Evolutionary conservation across 2,888 invertebrate species (phyloP).

Genomic region (Melieria crassipennis): DNA sequence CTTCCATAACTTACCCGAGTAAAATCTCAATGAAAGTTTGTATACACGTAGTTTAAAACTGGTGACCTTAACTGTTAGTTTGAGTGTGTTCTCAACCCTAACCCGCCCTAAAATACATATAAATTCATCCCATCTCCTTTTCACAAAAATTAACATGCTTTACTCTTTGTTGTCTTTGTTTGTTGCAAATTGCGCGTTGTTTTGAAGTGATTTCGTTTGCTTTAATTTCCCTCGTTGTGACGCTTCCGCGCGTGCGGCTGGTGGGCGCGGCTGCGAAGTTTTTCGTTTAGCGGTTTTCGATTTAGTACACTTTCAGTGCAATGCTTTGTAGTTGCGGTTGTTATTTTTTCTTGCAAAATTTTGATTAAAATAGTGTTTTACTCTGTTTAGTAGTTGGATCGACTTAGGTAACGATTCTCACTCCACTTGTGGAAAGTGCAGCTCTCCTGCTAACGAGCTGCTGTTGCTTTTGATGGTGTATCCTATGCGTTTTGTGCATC

Average conservation of each 20-base stretch:
- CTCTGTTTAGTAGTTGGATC: slow-evolving; percentile 45
- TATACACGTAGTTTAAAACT: too few species aligned
- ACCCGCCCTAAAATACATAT: too few species aligned
- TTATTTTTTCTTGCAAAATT: slow-evolving; percentile 39
- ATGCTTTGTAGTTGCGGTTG: slow-evolving; percentile 17
- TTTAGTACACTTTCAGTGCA: slow-evolving; percentile 1
- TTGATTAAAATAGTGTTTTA: slow-evolving; percentile 45
- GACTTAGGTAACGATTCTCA: slow-evolving; percentile 51
- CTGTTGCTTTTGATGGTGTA: slow-evolving; percentile 23
- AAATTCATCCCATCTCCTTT: neutral
- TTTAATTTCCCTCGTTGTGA: slow-evolving; percentile 35
- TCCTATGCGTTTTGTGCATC: slow-evolving; percentile 27
- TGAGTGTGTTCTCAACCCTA: too few species aligned
- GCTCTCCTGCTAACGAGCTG: slow-evolving; percentile 14
- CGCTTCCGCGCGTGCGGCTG: too few species aligned
- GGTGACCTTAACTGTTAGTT: too few species aligned
- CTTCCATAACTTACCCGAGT: too few species aligned
- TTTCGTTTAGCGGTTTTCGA: slow-evolving; percentile 35
- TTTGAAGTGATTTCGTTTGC: slow-evolving; percentile 43
- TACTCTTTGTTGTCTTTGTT: slow-evolving; percentile 28
- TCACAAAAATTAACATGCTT: neutral
- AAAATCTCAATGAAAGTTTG: too few species aligned
- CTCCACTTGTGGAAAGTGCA: slow-evolving; percentile 28
- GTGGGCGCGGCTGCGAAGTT: slow-evolving; percentile 16
- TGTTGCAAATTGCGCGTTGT: slow-evolving; percentile 47